Conservation (phyloP, 2,797 vertebrate species). For the Delichon dasypus region DNA sequence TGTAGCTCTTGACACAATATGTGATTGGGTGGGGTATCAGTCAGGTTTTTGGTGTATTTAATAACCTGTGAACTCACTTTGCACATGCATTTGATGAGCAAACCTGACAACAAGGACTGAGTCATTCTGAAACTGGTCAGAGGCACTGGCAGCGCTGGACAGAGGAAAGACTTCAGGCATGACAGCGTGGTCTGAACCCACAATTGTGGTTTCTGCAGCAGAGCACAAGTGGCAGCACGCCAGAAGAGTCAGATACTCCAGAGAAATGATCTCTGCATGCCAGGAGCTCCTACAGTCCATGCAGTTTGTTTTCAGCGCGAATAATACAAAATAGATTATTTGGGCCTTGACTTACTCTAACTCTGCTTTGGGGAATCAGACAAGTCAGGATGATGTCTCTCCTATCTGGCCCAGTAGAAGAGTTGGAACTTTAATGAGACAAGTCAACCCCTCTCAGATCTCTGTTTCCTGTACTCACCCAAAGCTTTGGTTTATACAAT, state of each 20-base stretch:
- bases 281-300: background rate
- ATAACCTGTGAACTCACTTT: background rate
- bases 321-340: background rate
- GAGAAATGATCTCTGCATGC: background rate
- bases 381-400: background rate
- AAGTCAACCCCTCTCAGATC: background rate
- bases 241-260: background rate
- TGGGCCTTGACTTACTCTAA: background rate
- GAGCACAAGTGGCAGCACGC: rapidly evolving
- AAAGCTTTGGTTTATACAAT: background rate
- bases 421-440: background rate
- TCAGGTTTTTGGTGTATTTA: background rate
- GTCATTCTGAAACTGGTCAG: background rate
- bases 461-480: background rate
- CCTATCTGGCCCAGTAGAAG: background rate
- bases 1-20: background rate
- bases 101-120: background rate
- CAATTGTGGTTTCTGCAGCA: background rate
- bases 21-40: background rate
- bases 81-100: background rate
- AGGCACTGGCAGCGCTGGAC: background rate
- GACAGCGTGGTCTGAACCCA: rapidly evolving
- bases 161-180: background rate
- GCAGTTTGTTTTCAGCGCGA: background rate
- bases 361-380: background rate